phyloP scores from a whole-genome alignment of 2,888 invertebrate genomes.

The Hirtodrosophila cameraria region DNA sequence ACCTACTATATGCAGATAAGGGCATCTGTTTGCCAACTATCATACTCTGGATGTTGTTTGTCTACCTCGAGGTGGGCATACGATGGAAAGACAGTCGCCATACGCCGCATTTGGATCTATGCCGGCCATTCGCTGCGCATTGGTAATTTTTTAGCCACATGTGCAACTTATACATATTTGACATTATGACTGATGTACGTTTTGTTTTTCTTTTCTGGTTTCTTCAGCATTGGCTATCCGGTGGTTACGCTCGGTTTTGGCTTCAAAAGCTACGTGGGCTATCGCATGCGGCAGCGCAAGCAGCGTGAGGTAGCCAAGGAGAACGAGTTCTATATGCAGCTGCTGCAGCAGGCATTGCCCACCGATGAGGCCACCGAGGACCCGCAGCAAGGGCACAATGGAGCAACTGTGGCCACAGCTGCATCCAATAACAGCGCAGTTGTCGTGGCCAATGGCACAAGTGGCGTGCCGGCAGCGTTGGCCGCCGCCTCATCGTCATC shows the following conservation, averaged over 20 bases:
- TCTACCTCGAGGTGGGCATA: slow-evolving; percentile 96
- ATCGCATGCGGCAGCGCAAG: slow-evolving; percentile 94
- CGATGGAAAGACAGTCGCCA: slow-evolving; percentile 92
- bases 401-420: slow-evolving; percentile 40
- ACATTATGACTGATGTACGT: too few relatives aligned
- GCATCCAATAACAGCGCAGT: slow-evolving; percentile 35
- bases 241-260: slow-evolving; percentile 98
- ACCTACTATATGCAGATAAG: slow-evolving; percentile 87
- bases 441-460: slow-evolving; percentile 58
- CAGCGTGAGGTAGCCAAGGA: slow-evolving; percentile 97
- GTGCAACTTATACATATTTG: too few relatives aligned
- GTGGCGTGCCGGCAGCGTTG: slow-evolving; percentile 37
- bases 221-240: slow-evolving; percentile 94
- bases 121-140: slow-evolving; percentile 98
- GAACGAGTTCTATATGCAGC: slow-evolving; percentile 97
- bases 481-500: slow-evolving; percentile 35
- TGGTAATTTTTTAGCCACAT: slow-evolving; percentile 86
- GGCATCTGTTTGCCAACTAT: slow-evolving; percentile 97
- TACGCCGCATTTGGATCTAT: slow-evolving; percentile 94
- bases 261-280: slow-evolving; percentile 96
- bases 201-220: too few relatives aligned
- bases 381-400: slow-evolving; percentile 37
- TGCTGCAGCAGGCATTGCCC: slow-evolving; percentile 96
- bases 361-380: slow-evolving; percentile 56
- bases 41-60: slow-evolving; percentile 95